Evolutionary conservation across 2,888 invertebrate genomes (phyloP), one percentile per base, ranked within the genome.

Genomic region (Zaprionus obscuricornis): DNA sequence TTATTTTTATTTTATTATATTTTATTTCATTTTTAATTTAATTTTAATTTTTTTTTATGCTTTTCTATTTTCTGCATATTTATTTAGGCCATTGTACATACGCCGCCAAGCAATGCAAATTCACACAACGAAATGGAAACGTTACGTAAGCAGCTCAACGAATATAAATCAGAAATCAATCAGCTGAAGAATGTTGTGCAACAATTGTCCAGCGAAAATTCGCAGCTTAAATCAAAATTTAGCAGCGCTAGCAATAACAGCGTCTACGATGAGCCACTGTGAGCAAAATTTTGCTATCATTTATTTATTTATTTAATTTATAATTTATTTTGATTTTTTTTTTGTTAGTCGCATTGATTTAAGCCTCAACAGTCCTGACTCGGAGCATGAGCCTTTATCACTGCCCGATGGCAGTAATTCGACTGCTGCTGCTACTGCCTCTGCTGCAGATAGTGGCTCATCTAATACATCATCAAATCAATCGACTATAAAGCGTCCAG

Each of bases 151-250:
- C 90, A 90, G 71, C 76, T 90, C 37, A 87, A 77, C 70, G 85
- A 89, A 51, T 90, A 90, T 58, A 86, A 88, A 59, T 83, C 81
- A 36, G 89, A 90, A 70, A 90, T 90, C 40, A 86, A 85, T 75
- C 90, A 91, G 70, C 71, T 90, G 37, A 89, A 89, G 71, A 87
- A 92, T 2, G 93, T 93, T 37, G 94, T 97, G 13, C 95, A 96
- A 84, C 94, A 93, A 73, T 89, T 97, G 34, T 94, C 94, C 11
- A 93, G 92, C 58, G 97, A 97, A 88, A 97, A 97, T 89, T 93
- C 93, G 42, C 94, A 95, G 49, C 87, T 97, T 27, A 94, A 95
- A 82, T 93, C 92, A 27, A 92, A 90, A 70, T 88, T 87, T 68
- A 82, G 86, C 11, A 87, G 86, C 59, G 75, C 82, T 42, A 79